A percentile compares a stretch with the other conserved stretches of the same genome.
Evolutionary conservation across 2,888 invertebrate species (phyloP).

Genomic region (Caenorhabditis virilis): DNA sequence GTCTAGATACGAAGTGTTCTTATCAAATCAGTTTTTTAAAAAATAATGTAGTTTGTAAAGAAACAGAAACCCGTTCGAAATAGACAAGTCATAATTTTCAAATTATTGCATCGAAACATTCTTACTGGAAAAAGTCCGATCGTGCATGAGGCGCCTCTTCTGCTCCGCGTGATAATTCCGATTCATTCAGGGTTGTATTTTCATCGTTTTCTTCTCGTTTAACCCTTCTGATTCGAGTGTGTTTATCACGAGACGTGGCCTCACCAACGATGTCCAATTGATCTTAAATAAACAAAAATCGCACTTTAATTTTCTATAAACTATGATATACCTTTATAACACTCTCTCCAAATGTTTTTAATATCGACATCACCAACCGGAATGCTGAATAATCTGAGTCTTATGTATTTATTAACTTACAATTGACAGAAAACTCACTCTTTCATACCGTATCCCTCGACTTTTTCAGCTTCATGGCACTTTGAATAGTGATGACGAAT

Average conservation of each 20-base stretch:
- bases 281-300: conserved; percentile 1
- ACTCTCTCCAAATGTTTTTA: conserved; percentile 5
- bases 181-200: no score
- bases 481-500: conserved; percentile 17
- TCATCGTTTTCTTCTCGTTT: not conserved
- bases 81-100: no score
- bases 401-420: conserved; percentile 1
- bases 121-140: not conserved
- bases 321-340: conserved; percentile 11
- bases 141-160: not conserved
- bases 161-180: not conserved
- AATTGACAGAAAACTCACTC: not conserved
- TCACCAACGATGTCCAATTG: conserved; percentile 2
- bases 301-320: not conserved
- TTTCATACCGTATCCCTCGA: conserved; percentile 9
- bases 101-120: no score
- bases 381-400: conserved; percentile 19
- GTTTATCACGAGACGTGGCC: not conserved
- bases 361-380: conserved; percentile 3
- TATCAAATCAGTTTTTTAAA: no score
- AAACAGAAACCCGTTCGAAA: no score
- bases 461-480: not conserved
- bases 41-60: no score
- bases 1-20: no score
- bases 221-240: not conserved